These are phyloP conservation scores for Fringilla coelebs DNA, from an alignment of 2,797 vertebrate genomes.

Conservation along the genomic window DNA sequence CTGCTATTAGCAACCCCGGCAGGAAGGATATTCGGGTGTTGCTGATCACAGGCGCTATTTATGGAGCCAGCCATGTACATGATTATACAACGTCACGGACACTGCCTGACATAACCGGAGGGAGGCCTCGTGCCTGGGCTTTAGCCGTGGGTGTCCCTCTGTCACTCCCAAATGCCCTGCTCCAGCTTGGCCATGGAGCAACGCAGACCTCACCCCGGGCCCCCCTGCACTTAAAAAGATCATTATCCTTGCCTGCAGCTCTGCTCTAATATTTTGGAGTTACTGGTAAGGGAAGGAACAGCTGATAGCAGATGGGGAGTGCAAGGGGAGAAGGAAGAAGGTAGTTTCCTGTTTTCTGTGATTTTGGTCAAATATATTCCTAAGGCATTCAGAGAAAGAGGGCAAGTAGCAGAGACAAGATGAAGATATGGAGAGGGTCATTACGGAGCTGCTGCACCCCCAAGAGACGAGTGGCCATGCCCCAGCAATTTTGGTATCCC, in stretches of 20 bases:
- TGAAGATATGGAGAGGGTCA: not conserved
- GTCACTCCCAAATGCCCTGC: not conserved
- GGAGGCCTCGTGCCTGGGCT: not conserved
- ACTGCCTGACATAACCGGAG: not conserved
- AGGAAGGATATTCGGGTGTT: constrained; percentile 8
- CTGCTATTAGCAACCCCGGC: not conserved
- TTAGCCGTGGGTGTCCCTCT: not conserved
- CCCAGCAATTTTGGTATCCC: not conserved
- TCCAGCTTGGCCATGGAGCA: not conserved
- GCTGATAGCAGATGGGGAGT: fast-evolving
- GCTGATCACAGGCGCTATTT: constrained; percentile 43
- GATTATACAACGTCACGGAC: not conserved
- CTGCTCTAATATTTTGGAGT: not conserved
- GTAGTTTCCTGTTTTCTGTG: not conserved
- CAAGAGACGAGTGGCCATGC: fast-evolving
- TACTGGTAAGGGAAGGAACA: not conserved
- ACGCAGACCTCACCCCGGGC: fast-evolving
- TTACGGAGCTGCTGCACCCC: not conserved
- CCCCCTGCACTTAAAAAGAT: not conserved
- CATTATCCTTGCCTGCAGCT: not conserved
- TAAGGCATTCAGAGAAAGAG: not conserved
- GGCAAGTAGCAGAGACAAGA: not conserved
- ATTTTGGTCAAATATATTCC: not conserved
- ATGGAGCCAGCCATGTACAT: not conserved
- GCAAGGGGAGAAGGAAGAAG: not conserved